Evolutionary conservation across 1,140 invertebrate genomes (phyloP).

Genomic region (Hyposmocoma kahamanoa): DNA sequence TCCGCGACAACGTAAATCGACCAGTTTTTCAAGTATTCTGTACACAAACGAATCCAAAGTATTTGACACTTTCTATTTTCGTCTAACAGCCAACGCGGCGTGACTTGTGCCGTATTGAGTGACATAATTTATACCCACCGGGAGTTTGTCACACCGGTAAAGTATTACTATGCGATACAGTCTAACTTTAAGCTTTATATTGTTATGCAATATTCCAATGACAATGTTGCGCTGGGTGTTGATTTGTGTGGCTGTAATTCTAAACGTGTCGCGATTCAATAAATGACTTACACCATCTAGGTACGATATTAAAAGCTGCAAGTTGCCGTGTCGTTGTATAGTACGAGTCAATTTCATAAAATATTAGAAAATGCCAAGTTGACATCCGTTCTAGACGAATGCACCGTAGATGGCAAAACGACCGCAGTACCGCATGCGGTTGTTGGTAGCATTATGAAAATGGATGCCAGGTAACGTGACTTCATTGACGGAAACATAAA

Average conservation of each 20-base stretch:
- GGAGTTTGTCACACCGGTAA: constrained; percentile 6
- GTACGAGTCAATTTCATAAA: constrained; percentile 1
- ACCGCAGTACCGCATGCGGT: constrained; percentile 30
- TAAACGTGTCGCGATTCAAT: background rate
- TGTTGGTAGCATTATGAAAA: constrained; percentile 23
- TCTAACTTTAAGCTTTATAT: background rate
- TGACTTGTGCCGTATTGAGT: constrained; percentile 28
- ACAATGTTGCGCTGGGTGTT: no score
- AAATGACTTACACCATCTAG: no score
- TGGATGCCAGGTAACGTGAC: constrained; percentile 23
- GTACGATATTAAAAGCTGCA: no score
- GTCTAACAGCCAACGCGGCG: constrained; percentile 29
- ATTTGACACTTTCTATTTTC: constrained; percentile 63
- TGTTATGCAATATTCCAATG: background rate
- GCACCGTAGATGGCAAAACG: constrained; percentile 24
- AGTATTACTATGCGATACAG: background rate
- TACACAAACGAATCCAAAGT: constrained; percentile 35
- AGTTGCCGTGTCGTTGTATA: no score
- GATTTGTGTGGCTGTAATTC: no score
- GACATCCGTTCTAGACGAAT: constrained; percentile 30
- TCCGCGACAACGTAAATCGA: constrained; percentile 17
- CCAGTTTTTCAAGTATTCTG: constrained; percentile 36
- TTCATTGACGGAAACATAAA: constrained; percentile 17
- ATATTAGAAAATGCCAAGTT: constrained; percentile 13
- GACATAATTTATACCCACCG: constrained; percentile 28